Conservation (phyloP, 2,888 invertebrate genomes). For the Meiosimyza platycephala region DNA sequence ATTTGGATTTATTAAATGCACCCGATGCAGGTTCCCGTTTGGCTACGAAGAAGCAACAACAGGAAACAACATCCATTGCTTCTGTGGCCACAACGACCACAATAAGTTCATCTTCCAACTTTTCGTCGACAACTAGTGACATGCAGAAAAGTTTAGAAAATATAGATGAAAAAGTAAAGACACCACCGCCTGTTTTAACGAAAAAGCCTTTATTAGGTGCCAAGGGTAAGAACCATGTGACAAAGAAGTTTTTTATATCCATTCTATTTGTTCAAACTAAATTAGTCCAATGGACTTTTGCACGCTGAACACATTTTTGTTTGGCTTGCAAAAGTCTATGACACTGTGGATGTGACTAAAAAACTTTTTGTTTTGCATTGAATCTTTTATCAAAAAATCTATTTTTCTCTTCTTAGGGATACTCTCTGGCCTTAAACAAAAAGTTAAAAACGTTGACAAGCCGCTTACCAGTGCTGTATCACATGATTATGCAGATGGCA, state of each 20-base stretch:
- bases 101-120: constrained; percentile 40
- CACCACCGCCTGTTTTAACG: constrained; percentile 68
- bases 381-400: neutral
- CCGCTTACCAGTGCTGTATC: constrained; percentile 67
- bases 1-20: constrained; percentile 59
- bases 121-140: constrained; percentile 47
- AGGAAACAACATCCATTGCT: constrained; percentile 43
- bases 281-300: no score
- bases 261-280: no score
- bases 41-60: constrained; percentile 51
- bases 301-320: no score
- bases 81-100: constrained; percentile 40
- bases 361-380: neutral
- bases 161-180: constrained; percentile 65
- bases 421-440: constrained; percentile 73
- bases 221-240: constrained; percentile 67
- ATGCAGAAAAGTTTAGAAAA: constrained; percentile 64
- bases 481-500: constrained; percentile 68
- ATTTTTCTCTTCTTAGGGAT: constrained; percentile 63
- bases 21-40: constrained; percentile 46
- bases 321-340: no score
- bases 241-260: no score
- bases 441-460: constrained; percentile 70
- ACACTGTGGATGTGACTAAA: neutral
- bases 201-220: constrained; percentile 76